Conservation (phyloP, 2,113 vertebrate species). For the Plotosus lineatus region DNA sequence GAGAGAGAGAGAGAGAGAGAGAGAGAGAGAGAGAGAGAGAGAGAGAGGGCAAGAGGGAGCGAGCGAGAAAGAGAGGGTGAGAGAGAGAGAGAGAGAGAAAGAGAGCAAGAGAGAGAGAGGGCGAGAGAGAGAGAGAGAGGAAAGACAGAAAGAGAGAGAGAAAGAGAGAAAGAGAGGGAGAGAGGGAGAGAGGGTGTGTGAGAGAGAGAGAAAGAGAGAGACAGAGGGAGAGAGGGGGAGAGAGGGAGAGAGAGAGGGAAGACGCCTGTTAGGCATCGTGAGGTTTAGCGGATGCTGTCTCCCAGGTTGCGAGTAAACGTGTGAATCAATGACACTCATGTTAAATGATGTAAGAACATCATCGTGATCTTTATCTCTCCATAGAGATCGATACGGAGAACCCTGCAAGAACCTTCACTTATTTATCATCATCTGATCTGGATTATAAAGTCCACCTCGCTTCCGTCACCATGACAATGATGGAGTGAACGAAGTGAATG, state of each 20-base stretch:
- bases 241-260: neutral
- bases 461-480: slow-evolving; percentile 37
- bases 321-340: neutral
- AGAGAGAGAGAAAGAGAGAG: no score
- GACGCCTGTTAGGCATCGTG: neutral
- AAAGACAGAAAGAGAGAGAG: neutral
- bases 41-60: neutral
- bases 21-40: no score
- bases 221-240: neutral
- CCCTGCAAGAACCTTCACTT: neutral
- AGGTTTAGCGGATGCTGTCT: neutral
- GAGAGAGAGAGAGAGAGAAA: no score
- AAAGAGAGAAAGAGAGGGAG: neutral
- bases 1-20: no score
- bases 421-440: slow-evolving; percentile 8
- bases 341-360: neutral
- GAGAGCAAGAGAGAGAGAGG: no score
- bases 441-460: neutral
- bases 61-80: no score
- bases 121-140: no score
- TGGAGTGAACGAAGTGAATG: neutral
- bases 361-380: neutral
- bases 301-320: neutral
- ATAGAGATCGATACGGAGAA: neutral
- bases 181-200: no score